These are phyloP conservation scores for Protonibea diacanthus DNA, from an alignment of 2,797 vertebrate species.

Conservation along the genomic window DNA sequence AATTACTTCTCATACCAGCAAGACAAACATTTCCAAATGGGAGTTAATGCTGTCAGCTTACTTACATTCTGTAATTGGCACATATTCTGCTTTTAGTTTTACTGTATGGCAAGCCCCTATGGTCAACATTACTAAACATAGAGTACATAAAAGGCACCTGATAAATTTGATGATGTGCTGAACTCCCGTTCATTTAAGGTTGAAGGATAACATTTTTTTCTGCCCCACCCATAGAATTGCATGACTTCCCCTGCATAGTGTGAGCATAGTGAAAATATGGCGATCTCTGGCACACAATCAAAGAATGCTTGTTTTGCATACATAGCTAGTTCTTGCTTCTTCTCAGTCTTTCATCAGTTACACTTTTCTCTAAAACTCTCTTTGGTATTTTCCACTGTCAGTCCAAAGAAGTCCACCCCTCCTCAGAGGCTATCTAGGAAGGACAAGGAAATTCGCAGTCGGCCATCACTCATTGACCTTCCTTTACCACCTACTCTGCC, in stretches of 20 bases:
- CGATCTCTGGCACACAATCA: background rate
- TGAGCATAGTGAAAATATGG: background rate
- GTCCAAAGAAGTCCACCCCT: conserved; percentile 93
- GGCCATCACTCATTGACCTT: conserved; percentile 94
- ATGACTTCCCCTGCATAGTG: background rate
- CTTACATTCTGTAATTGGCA: background rate
- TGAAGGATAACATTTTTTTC: background rate
- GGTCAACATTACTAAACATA: background rate
- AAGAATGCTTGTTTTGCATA: background rate
- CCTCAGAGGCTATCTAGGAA: conserved; percentile 91
- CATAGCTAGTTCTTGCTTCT: background rate
- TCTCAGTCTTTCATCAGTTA: background rate
- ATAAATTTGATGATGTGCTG: background rate
- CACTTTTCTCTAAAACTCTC: background rate
- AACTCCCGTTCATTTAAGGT: background rate
- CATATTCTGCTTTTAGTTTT: background rate
- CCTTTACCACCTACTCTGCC: conserved; percentile 94
- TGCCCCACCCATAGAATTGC: background rate
- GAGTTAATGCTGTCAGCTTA: background rate
- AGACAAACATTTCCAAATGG: background rate
- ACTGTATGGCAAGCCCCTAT: background rate
- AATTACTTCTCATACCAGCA: background rate
- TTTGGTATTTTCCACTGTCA: conserved; percentile 64
- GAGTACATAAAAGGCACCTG: background rate
- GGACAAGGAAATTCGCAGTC: conserved; percentile 91